A percentile compares a stretch with the other conserved stretches of the same genome.
These are phyloP conservation scores for Carettochelys insculpta DNA, from an alignment of 2,113 vertebrate genomes.

Conservation along the genomic window DNA sequence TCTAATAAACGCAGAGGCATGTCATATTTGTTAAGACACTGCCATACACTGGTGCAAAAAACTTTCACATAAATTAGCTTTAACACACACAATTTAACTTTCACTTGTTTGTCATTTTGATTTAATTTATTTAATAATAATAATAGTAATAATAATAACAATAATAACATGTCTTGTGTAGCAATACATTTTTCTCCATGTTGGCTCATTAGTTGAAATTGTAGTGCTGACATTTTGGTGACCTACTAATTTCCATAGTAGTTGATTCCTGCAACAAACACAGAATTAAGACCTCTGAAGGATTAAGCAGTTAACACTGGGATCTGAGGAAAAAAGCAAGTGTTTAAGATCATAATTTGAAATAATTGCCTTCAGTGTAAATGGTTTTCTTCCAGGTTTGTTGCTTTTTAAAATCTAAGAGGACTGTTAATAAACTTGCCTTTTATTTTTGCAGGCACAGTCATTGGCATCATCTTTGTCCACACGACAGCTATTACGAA, in stretches of 20 bases:
- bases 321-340: background rate
- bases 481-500: conserved; percentile 91
- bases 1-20: background rate
- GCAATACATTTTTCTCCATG: background rate
- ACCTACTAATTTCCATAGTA: conserved; percentile 22
- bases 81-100: background rate
- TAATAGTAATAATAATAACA: background rate
- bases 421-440: conserved; percentile 27
- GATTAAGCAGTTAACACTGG: background rate
- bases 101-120: background rate
- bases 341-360: background rate
- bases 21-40: background rate
- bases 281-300: background rate
- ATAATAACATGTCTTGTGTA: background rate
- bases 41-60: background rate
- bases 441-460: conserved; percentile 80
- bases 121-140: background rate
- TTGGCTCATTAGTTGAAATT: conserved; percentile 3
- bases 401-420: rapidly evolving
- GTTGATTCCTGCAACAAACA: conserved; percentile 1
- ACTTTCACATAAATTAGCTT: background rate
- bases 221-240: background rate
- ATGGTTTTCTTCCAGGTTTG: background rate
- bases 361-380: background rate
- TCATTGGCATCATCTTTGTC: conserved; percentile 94